These are phyloP conservation scores for Polyergus mexicanus DNA, from an alignment of 1,140 invertebrate species.

Conservation along the genomic window DNA sequence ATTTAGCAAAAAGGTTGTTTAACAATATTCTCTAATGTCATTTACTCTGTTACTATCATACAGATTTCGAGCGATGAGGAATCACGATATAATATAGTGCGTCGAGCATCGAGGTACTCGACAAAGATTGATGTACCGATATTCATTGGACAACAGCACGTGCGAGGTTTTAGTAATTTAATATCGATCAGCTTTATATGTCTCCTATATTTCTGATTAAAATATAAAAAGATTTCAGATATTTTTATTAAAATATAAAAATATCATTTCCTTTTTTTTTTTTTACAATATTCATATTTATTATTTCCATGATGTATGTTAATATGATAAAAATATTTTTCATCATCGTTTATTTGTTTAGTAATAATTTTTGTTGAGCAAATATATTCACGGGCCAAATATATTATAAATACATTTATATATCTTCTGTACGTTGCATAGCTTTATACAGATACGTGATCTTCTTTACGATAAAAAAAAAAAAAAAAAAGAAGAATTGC, in stretches of 20 bases:
- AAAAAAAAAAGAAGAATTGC: constrained; percentile 21
- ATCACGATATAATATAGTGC: constrained; percentile 66
- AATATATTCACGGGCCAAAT: not conserved
- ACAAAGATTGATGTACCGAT: constrained; percentile 66
- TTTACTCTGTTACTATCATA: not conserved
- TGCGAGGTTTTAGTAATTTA: constrained; percentile 22
- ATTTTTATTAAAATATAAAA: not conserved
- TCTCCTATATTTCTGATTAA: not conserved
- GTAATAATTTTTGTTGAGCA: not conserved
- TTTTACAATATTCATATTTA: not conserved
- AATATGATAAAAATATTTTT: not conserved
- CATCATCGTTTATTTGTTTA: not conserved
- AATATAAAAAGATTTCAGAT: not conserved
- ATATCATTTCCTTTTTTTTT: not conserved
- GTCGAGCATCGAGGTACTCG: constrained; percentile 50
- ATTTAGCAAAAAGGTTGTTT: not conserved
- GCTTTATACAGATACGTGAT: not conserved
- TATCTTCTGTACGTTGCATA: not conserved
- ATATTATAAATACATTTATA: not conserved
- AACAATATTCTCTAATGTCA: not conserved
- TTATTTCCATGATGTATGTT: not conserved
- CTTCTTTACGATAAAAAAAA: constrained; percentile 2
- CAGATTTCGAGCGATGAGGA: constrained; percentile 9
- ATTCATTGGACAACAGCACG: constrained; percentile 17
- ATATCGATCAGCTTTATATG: not conserved